phyloP scores from a whole-genome alignment of 2,888 invertebrate species.

The Clusia tigrina region DNA sequence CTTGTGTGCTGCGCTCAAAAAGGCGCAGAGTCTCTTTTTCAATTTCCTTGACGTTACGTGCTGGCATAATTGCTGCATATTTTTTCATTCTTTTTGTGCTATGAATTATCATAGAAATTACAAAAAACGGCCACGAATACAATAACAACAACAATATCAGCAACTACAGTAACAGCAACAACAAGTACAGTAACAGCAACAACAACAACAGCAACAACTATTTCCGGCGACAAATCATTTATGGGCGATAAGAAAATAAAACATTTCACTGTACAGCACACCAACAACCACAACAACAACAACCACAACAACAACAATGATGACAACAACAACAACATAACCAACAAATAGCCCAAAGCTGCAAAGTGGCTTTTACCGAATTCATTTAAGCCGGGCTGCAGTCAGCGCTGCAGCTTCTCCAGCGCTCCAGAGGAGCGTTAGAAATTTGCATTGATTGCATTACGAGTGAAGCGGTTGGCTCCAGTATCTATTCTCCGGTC shows the following conservation, averaged over 20 bases:
- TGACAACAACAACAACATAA: neutral
- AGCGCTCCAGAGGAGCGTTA: too few relatives aligned
- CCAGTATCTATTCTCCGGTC: too few relatives aligned
- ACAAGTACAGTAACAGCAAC: neutral
- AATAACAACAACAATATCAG: neutral
- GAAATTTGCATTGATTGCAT: too few relatives aligned
- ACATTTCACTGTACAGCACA: neutral
- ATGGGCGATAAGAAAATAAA: neutral
- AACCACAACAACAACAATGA: neutral
- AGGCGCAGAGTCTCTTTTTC: neutral
- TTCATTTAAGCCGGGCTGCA: neutral
- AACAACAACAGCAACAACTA: neutral
- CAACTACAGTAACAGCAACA: neutral
- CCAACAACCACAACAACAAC: neutral
- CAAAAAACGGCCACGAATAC: too few relatives aligned
- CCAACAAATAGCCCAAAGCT: neutral
- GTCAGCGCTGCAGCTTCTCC: neutral
- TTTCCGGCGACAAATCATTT: slow-evolving; percentile 12
- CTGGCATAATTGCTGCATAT: neutral
- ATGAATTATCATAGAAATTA: neutral
- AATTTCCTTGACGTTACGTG: neutral
- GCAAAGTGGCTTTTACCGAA: too few relatives aligned
- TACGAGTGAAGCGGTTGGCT: too few relatives aligned
- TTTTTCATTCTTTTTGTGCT: neutral
- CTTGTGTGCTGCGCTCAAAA: neutral